phyloP scores from a whole-genome alignment of 2,888 invertebrate species.

The Volucella bombylans region DNA sequence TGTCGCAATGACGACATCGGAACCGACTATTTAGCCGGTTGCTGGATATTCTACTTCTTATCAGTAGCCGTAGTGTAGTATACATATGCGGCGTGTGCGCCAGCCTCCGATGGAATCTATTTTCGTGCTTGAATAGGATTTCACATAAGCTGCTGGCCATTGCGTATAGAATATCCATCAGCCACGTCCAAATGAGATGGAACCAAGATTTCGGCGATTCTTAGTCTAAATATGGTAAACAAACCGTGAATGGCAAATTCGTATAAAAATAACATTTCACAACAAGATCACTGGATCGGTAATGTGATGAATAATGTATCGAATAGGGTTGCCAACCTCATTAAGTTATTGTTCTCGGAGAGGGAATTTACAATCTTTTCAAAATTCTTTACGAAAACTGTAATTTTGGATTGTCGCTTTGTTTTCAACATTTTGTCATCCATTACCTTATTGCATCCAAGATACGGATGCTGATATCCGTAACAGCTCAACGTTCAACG shows the following conservation, averaged over 20 bases:
- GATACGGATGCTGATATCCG: no score
- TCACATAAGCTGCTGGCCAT: constrained; percentile 23
- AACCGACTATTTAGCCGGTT: constrained; percentile 30
- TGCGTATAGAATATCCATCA: constrained; percentile 55
- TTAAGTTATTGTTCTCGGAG: background rate
- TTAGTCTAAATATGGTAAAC: constrained; percentile 68
- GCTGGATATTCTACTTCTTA: constrained; percentile 55
- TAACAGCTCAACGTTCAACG: no score
- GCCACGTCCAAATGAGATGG: constrained; percentile 9
- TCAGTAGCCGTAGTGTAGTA: constrained; percentile 37
- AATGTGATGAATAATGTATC: constrained; percentile 29
- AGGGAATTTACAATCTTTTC: no score
- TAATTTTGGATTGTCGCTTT: no score
- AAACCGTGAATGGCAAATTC: constrained; percentile 58
- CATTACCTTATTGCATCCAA: no score
- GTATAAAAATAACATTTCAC: constrained; percentile 62
- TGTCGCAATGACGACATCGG: constrained; percentile 52
- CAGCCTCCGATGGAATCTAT: constrained; percentile 44
- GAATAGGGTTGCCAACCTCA: constrained; percentile 40
- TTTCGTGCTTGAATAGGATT: constrained; percentile 54
- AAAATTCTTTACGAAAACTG: no score
- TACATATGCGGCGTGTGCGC: constrained; percentile 46
- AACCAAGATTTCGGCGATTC: constrained; percentile 31
- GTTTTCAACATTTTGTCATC: no score
- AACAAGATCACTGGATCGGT: constrained; percentile 17